Base-by-base conservation (phyloP, 2,888 invertebrate species). In the Bedellia somnulentella region DNA sequence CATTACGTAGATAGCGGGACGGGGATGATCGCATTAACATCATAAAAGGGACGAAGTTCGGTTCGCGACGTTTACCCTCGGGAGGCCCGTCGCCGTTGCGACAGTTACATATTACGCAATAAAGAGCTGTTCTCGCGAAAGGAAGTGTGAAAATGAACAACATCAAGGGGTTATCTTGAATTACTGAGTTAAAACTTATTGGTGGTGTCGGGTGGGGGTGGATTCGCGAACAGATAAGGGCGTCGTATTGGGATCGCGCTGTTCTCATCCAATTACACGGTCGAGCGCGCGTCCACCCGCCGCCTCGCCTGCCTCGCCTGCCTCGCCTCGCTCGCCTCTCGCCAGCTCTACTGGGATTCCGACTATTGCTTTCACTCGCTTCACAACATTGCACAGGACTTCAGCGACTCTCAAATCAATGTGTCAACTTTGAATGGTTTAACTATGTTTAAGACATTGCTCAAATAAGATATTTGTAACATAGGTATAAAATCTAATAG, bases 201-300 rank as follows among this genome's bases (percentile, higher is more conserved):
- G 71, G 57, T 43, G 50, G 54, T 51, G 57, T 40, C 31, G 35
- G 33, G 30, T 48, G 43, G 55, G 49, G 54, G 56, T 44, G 66
- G 64, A 63, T 66, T 66, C 68, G 73, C 67, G 73, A 75, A 71
- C 70, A 73, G 73, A 75, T 73, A 75, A 75, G 73, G 71, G 68
- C 64, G 55, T 64, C 68, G 67, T 73, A 71, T 71, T 68, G 73
- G 75, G 70, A 71, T 68, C 68, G 68, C 71, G 66, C 58, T 71
- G 64, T 70, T 76, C 76, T 73, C 73, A 71, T 75, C 75, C 71
- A 71, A 73, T 71, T 71, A 73, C 75, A 78, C 78, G 78, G 76
- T 70, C 64, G 76, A 73, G 64, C 59, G 68, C 56, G 50, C 62
- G 60, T 76, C 68, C 62, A 61, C 66, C 63, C 70, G 60, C 67